Base-by-base conservation (phyloP, 2,888 invertebrate genomes). In the Noctua janthe region DNA sequence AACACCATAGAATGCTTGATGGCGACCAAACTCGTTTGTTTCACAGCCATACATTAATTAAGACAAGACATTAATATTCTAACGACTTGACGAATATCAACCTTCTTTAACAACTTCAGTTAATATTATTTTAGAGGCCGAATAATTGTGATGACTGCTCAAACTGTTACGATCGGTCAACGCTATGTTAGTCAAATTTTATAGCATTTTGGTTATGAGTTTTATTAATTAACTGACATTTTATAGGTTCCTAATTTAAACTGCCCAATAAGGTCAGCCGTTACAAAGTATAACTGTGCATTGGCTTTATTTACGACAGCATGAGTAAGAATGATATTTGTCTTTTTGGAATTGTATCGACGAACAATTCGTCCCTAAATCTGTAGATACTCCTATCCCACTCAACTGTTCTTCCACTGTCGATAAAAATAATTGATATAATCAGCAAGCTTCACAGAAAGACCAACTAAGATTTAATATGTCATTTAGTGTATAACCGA, bases 41-140 rank as follows among this genome's bases (percentile, higher is more conserved):
- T 76, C 80, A 43, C 72, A 78, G 77, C 67, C 67, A 83, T 66
- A 80, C 78, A 86, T 79, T 78, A 59, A 85, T 88, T 82, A 85
- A 70, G 74, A 83, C 49, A 71, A 76, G 56, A 62, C 64, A 82
- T 86, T 81, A 81, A 83, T 77, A 87, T 86, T 82, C 35, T 67
- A 74, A 84, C 66, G 74, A 73, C 64, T 74, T 76, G 66, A 71
- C 39, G 69, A 74, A 66, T 72, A 81, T 82, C 73, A 70, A 80
- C 51, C 49, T 70, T 59, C 15, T 67, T 29, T 35, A 76, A 73
- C 80, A 56, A 77, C 49, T 73, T 51, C 47, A 66, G 71, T 81
- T 80, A 29, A 73, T 72, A 73, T 77, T 73, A 49, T 74, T 75
- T 67, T 67, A 73, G 35, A 76, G 49, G n/a, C 15, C 66, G 3